Evolutionary conservation across 2,113 vertebrate genomes (phyloP).

Genomic region (Colius striatus): DNA sequence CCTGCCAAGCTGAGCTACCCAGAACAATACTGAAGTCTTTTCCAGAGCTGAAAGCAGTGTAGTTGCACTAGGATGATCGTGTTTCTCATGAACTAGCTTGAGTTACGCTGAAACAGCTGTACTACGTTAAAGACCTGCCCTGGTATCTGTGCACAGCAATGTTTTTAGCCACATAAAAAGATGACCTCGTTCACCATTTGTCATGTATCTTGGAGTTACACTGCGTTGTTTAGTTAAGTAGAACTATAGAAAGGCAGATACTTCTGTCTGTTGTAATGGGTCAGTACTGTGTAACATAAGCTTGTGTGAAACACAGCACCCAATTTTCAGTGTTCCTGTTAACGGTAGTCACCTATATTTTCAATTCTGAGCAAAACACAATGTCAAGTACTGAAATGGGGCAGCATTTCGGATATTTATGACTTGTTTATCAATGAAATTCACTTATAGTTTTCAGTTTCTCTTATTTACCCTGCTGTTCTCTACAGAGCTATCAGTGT

Average conservation of each 20-base stretch:
- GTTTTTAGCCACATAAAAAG: neutral
- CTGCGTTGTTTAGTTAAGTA: neutral
- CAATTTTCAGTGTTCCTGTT: neutral
- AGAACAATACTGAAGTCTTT: neutral
- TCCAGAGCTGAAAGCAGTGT: neutral
- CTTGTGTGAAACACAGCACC: neutral
- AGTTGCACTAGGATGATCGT: neutral
- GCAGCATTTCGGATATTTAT: neutral
- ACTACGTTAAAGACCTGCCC: neutral
- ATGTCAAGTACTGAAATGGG: neutral
- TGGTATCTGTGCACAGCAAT: neutral
- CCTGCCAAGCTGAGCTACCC: neutral
- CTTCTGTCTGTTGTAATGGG: neutral
- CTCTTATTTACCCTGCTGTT: neutral
- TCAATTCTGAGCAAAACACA: neutral
- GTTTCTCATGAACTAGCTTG: neutral
- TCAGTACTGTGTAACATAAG: neutral
- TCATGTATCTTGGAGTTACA: neutral
- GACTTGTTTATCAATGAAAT: neutral
- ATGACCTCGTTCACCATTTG: neutral
- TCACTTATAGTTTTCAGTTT: neutral
- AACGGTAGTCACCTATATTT: accelerated
- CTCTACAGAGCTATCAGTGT: neutral
- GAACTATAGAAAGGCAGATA: neutral
- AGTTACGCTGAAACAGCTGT: neutral